phyloP scores from a whole-genome alignment of 2,888 invertebrate species.

The Cheilosia scutellata region DNA sequence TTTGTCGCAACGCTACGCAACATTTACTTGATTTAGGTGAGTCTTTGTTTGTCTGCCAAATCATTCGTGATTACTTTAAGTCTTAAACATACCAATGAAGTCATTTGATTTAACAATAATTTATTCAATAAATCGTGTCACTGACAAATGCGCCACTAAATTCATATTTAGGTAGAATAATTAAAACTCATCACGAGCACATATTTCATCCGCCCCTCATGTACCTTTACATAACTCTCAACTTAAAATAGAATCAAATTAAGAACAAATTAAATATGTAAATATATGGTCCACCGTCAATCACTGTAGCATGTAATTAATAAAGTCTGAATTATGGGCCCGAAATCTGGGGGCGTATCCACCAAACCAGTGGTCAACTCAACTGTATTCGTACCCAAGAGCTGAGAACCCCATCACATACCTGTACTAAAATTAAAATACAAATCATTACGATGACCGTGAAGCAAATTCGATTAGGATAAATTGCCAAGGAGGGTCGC shows the following conservation, averaged over 20 bases:
- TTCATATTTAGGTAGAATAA: constrained; percentile 37
- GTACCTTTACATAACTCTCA: constrained; percentile 20
- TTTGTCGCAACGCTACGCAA: too few relatives aligned
- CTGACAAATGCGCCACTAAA: constrained; percentile 31
- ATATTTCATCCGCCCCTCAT: constrained; percentile 46
- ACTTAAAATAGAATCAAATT: constrained; percentile 57
- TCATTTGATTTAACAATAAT: background rate
- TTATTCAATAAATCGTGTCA: constrained; percentile 8
- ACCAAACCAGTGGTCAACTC: constrained; percentile 44
- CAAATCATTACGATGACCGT: constrained; percentile 68
- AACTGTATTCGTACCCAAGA: constrained; percentile 24
- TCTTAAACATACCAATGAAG: background rate
- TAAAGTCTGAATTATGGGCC: constrained; percentile 62
- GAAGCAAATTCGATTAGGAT: constrained; percentile 72
- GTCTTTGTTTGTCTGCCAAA: too few relatives aligned
- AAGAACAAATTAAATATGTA: constrained; percentile 69
- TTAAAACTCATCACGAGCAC: constrained; percentile 38
- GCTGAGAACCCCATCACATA: constrained; percentile 43
- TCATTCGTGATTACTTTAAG: background rate
- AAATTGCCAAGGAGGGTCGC: constrained; percentile 61
- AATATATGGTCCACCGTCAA: constrained; percentile 69
- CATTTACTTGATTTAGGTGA: too few relatives aligned
- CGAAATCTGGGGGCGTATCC: constrained; percentile 63
- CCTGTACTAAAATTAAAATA: constrained; percentile 61
- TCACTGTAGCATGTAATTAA: constrained; percentile 68